Conservation (phyloP, 2,113 vertebrate species). For the Asarcornis scutulata region DNA sequence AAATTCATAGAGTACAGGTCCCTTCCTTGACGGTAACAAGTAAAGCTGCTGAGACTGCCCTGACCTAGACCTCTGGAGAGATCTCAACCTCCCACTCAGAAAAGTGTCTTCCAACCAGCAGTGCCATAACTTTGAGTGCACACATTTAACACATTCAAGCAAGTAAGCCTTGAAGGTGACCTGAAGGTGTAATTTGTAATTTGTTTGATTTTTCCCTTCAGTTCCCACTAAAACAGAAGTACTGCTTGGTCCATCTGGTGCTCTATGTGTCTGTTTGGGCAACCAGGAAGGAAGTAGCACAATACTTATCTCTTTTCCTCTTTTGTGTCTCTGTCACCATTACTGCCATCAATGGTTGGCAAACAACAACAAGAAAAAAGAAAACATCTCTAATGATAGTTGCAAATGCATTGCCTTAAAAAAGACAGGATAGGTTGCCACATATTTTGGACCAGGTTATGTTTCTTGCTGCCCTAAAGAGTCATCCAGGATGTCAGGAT, state of each 20-base stretch:
- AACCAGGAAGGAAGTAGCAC: not conserved
- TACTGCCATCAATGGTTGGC: not conserved
- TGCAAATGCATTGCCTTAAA: not conserved
- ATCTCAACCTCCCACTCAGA: not conserved
- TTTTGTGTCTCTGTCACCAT: not conserved
- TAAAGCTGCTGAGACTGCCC: not conserved
- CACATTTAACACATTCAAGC: not conserved
- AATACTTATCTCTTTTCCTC: not conserved
- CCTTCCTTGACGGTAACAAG: not conserved
- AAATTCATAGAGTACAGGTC: not conserved
- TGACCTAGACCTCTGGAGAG: not conserved
- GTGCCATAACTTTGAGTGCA: not conserved
- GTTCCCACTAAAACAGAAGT: not conserved
- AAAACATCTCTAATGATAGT: fast-evolving
- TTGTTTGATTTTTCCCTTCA: not conserved
- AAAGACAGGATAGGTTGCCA: not conserved
- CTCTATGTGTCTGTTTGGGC: not conserved
- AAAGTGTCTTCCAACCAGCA: not conserved
- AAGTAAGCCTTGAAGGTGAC: not conserved
- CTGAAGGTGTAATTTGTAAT: not conserved
- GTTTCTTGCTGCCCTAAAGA: not conserved
- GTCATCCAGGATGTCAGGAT: not conserved
- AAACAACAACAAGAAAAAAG: not conserved
- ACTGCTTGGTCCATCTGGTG: fast-evolving
- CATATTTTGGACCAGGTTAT: not conserved